Conservation (phyloP, 2,113 vertebrate species). For the Sigmodon hispidus region DNA sequence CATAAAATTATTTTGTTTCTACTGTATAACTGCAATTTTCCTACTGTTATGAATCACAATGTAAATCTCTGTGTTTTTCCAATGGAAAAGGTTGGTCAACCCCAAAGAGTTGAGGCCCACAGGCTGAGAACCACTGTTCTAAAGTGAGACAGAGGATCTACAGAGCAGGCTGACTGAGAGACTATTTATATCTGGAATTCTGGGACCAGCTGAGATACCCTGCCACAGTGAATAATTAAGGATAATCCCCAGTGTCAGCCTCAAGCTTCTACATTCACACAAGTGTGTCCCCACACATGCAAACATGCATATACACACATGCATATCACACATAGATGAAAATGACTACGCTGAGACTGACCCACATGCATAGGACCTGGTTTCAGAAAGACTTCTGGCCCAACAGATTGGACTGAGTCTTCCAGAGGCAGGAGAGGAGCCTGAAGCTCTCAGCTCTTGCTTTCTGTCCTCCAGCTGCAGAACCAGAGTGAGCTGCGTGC, state of each 20-base stretch:
- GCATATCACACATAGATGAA: not conserved
- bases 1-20: not conserved
- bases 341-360: not conserved
- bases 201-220: not conserved
- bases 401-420: not conserved
- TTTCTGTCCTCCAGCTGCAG: slow-evolving; percentile 90
- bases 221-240: not conserved
- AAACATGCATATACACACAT: no score
- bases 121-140: not conserved
- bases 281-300: not conserved
- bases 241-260: not conserved
- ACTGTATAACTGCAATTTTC: not conserved
- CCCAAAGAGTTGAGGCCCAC: not conserved
- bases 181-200: no score
- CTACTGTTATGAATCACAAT: not conserved
- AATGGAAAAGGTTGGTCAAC: not conserved
- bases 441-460: not conserved
- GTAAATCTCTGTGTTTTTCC: not conserved
- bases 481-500: slow-evolving; percentile 98
- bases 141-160: not conserved
- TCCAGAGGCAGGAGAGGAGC: rapidly evolving
- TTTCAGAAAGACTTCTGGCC: not conserved
- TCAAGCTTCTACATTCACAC: no score
- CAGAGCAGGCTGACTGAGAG: not conserved
- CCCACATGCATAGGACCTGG: rapidly evolving